Percentiles rank a stretch among this genome's conserved stretches.
Conservation (phyloP, 2,797 vertebrate genomes). For the Erethizon dorsatum region DNA sequence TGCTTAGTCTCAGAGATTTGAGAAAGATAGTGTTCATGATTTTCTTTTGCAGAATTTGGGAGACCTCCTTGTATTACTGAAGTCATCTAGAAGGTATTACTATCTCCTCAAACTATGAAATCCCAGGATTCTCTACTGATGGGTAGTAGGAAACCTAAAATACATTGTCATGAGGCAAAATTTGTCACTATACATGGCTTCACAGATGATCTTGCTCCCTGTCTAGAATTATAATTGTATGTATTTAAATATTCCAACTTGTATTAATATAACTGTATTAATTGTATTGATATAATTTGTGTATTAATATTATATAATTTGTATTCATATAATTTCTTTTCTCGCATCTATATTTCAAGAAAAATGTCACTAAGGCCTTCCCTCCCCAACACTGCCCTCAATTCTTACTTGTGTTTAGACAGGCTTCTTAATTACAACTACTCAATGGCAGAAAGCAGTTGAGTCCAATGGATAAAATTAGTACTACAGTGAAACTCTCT, state of each 20-base stretch:
- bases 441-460: background rate
- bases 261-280: background rate
- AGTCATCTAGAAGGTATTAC: background rate
- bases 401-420: background rate
- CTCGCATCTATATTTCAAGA: background rate
- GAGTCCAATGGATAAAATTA: conserved; percentile 17
- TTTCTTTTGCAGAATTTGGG: conserved; percentile 34
- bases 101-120: background rate
- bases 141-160: background rate
- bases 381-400: background rate
- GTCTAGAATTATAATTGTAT: conserved; percentile 40
- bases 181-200: conserved; percentile 34
- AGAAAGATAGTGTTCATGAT: background rate
- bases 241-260: conserved; percentile 59
- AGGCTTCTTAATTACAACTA: background rate
- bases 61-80: conserved; percentile 6
- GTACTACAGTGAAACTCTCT: background rate
- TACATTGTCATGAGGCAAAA: background rate
- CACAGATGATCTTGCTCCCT: background rate
- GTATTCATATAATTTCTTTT: conserved; percentile 39
- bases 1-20: conserved; percentile 10
- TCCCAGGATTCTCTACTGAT: background rate
- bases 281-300: conserved; percentile 40
- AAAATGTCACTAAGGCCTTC: conserved; percentile 39
- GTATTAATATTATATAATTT: background rate